Percentiles rank a stretch among this genome's conserved stretches.
Conservation (phyloP, 2,888 invertebrate genomes). For the Petrophora chlorosata region DNA sequence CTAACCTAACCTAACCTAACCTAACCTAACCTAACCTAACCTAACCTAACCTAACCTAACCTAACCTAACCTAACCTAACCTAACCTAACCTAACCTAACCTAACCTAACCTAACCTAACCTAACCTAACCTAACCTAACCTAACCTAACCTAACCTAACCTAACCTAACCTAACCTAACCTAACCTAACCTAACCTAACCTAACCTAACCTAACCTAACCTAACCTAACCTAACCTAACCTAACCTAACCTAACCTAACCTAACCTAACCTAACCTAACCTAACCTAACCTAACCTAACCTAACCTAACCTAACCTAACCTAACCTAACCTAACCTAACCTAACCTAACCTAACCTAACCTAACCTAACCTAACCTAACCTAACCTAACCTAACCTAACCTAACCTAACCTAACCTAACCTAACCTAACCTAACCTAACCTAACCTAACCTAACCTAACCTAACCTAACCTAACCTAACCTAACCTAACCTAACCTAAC, state of each 20-base stretch:
- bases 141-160: constrained; percentile 32
- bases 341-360: constrained; percentile 36
- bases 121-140: constrained; percentile 34
- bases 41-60: constrained; percentile 31
- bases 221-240: constrained; percentile 26
- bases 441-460: constrained; percentile 35
- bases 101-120: constrained; percentile 38
- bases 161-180: constrained; percentile 34
- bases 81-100: constrained; percentile 35
- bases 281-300: constrained; percentile 26
- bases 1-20: constrained; percentile 24
- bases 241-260: constrained; percentile 34
- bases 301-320: constrained; percentile 35
- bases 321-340: constrained; percentile 32
- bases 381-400: constrained; percentile 40
- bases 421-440: constrained; percentile 36
- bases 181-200: constrained; percentile 33
- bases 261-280: constrained; percentile 32
- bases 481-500: constrained; percentile 36
- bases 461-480: constrained; percentile 37
- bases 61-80: constrained; percentile 35
- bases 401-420: constrained; percentile 37
- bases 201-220: constrained; percentile 26
- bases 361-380: constrained; percentile 33
- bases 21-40: constrained; percentile 29